Percentiles rank a stretch among this genome's conserved stretches.
Evolutionary conservation across 2,797 vertebrate genomes (phyloP).

Genomic region (Tenualosa ilisha): DNA sequence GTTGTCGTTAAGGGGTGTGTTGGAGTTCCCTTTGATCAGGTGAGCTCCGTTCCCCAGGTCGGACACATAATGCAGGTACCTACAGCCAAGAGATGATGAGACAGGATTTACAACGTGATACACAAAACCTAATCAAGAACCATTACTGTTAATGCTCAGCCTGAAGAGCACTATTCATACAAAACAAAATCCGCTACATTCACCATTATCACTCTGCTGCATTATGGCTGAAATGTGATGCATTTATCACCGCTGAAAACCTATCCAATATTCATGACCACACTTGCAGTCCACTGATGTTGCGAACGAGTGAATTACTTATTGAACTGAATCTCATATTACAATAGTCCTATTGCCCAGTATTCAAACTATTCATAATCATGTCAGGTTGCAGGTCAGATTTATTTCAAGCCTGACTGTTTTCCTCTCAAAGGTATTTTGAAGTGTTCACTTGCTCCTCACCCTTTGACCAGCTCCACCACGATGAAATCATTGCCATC

Average conservation of each 20-base stretch:
- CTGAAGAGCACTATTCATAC: no score
- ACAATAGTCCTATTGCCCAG: not conserved
- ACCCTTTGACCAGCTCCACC: constrained; percentile 99
- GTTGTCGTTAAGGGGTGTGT: constrained; percentile 96
- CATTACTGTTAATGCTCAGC: not conserved
- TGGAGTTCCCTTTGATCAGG: constrained; percentile 97
- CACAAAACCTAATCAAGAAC: not conserved
- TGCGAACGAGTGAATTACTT: not conserved
- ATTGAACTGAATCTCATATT: not conserved
- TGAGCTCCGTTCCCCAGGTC: constrained; percentile 97
- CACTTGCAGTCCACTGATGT: not conserved
- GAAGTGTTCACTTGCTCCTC: constrained; percentile 55
- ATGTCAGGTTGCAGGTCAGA: not conserved
- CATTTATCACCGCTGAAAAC: not conserved
- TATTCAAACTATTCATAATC: not conserved
- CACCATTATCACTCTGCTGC: not conserved
- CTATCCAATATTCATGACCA: not conserved
- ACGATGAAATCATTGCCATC: constrained; percentile 99
- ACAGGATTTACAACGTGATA: not conserved
- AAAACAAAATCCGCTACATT: not conserved
- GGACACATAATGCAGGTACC: constrained; percentile 97
- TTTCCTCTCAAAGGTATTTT: not conserved
- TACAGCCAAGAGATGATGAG: constrained; percentile 49
- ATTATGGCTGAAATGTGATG: not conserved
- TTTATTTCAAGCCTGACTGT: not conserved